Evolutionary conservation across 2,797 vertebrate species (phyloP).

Genomic region (Phylloscopus collybita): DNA sequence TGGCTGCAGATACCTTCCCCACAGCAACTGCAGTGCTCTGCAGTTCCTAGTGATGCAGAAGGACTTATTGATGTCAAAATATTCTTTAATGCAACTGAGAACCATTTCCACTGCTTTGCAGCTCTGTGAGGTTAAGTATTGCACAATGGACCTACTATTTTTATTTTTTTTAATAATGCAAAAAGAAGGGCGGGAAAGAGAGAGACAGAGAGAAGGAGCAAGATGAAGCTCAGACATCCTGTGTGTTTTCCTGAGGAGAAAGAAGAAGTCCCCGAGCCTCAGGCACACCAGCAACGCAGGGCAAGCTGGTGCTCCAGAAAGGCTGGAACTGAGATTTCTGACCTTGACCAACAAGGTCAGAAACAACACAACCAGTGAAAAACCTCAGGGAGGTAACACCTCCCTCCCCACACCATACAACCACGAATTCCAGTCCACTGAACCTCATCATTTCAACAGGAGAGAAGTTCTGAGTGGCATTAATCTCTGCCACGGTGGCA

Average conservation of each 20-base stretch:
- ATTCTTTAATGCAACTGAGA: neutral
- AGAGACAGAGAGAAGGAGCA: neutral
- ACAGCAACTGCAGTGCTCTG: neutral
- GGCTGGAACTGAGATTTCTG: neutral
- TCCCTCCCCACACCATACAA: neutral
- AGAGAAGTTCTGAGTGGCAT: neutral
- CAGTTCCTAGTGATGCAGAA: neutral
- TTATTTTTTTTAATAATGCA: neutral
- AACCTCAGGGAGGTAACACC: rapidly evolving
- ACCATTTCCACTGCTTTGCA: neutral
- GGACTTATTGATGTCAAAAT: neutral
- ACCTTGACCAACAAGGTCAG: rapidly evolving
- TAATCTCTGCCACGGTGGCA: neutral
- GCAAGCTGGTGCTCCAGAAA: neutral
- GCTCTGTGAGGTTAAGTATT: neutral
- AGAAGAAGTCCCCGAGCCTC: neutral
- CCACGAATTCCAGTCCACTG: neutral
- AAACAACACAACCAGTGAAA: neutral
- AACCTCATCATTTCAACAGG: neutral
- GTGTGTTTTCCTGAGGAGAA: neutral
- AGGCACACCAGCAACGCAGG: neutral
- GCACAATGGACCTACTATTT: neutral
- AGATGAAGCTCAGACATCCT: neutral
- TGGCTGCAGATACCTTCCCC: neutral
- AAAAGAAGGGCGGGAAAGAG: neutral